These are phyloP conservation scores for Conchocele bisecta DNA, from an alignment of 2,888 invertebrate genomes.

Conservation along the genomic window DNA sequence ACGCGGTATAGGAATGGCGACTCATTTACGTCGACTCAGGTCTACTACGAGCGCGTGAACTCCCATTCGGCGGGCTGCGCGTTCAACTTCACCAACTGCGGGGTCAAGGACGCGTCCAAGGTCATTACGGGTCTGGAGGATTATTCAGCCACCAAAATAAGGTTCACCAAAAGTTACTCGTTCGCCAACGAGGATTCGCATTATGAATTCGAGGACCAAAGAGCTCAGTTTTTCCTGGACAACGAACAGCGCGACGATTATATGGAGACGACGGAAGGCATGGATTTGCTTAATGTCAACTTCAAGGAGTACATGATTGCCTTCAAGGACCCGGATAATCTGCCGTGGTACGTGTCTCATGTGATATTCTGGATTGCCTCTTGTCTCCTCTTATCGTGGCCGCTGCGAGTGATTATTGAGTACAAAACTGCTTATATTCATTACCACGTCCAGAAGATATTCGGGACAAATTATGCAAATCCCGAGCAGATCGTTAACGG, in stretches of 20 bases:
- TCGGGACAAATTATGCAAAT: constrained; percentile 85
- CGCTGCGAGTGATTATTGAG: constrained; percentile 90
- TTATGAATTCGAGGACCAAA: constrained; percentile 91
- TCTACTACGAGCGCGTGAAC: constrained; percentile 92
- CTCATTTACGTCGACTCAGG: constrained; percentile 91
- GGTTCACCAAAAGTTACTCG: constrained; percentile 91
- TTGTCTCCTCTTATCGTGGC: constrained; percentile 91
- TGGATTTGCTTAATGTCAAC: constrained; percentile 88
- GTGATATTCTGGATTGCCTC: constrained; percentile 90
- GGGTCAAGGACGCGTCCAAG: constrained; percentile 89
- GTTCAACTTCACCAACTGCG: constrained; percentile 90
- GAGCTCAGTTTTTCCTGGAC: constrained; percentile 90
- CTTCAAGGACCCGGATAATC: constrained; percentile 83
- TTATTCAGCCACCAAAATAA: constrained; percentile 90
- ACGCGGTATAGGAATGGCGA: constrained; percentile 92
- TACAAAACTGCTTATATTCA: constrained; percentile 92
- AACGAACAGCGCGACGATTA: constrained; percentile 92
- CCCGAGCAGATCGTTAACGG: constrained; percentile 59
- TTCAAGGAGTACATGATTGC: constrained; percentile 84
- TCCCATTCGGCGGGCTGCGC: constrained; percentile 90
- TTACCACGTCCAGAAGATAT: constrained; percentile 91
- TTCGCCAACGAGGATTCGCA: constrained; percentile 91
- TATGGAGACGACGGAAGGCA: constrained; percentile 91
- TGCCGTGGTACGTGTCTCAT: constrained; percentile 86
- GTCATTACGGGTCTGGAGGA: constrained; percentile 87